Conservation (phyloP, 1,140 invertebrate genomes). For the Pectinophora gossypiella region DNA sequence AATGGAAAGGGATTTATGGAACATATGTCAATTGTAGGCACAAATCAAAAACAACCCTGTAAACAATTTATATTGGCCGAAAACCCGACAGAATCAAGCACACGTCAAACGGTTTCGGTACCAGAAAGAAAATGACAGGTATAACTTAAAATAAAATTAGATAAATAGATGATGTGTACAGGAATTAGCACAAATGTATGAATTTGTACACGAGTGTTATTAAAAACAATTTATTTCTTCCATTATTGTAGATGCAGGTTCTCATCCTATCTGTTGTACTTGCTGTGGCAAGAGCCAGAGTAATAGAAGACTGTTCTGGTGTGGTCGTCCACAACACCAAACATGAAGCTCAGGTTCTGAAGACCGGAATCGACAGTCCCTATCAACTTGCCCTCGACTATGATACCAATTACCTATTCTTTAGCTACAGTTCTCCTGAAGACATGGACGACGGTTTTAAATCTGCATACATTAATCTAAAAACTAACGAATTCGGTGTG, state of each 20-base stretch:
- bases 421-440: slow-evolving; percentile 33
- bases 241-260: not conserved
- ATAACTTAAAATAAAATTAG: no score
- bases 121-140: no score
- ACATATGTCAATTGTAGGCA: no score
- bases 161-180: no score
- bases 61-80: no score
- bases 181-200: no score
- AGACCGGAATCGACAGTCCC: slow-evolving; percentile 27
- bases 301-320: slow-evolving; percentile 24
- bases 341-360: slow-evolving; percentile 34
- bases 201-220: no score
- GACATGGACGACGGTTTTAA: slow-evolving; percentile 22
- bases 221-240: no score
- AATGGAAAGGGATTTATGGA: no score
- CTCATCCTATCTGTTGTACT: slow-evolving; percentile 6
- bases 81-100: no score
- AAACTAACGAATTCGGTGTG: slow-evolving; percentile 28
- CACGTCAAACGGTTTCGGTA: no score
- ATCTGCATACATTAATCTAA: slow-evolving; percentile 36
- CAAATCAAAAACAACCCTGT: no score
- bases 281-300: slow-evolving; percentile 10
- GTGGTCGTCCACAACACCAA: slow-evolving; percentile 24
- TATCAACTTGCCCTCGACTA: slow-evolving; percentile 49
- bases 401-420: slow-evolving; percentile 42